A percentile compares a stretch with the other conserved stretches of the same genome.
phyloP scores from a whole-genome alignment of 2,888 invertebrate genomes.

The Cataglyphis livida region DNA sequence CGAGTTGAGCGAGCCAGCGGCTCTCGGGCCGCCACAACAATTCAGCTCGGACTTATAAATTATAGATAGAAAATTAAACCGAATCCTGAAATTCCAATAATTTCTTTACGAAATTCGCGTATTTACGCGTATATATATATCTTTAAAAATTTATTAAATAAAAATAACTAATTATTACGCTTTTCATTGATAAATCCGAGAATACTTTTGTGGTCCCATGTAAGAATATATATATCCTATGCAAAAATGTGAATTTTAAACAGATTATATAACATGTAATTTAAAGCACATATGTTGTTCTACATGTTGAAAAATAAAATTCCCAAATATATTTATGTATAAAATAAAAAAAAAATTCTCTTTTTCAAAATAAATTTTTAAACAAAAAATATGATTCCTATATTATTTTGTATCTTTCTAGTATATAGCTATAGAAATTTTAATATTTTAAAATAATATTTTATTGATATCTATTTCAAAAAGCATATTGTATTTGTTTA shows the following conservation, averaged over 20 bases:
- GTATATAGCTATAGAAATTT: neutral
- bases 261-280: neutral
- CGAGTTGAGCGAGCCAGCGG: conserved; percentile 65
- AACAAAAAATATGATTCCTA: neutral
- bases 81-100: neutral
- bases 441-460: conserved; percentile 14
- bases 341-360: neutral
- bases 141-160: neutral
- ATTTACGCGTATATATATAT: no score
- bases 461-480: neutral
- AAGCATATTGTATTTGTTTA: neutral
- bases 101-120: neutral
- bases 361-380: neutral
- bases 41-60: conserved; percentile 9
- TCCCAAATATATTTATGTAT: neutral
- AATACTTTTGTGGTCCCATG: neutral
- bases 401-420: neutral
- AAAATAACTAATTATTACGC: neutral
- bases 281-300: neutral
- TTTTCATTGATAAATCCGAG: neutral
- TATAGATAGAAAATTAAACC: conserved; percentile 27
- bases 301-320: neutral
- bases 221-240: neutral
- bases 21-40: conserved; percentile 20
- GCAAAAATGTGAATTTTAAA: neutral